phyloP scores from a whole-genome alignment of 2,113 vertebrate species.

The Tetrao urogallus region DNA sequence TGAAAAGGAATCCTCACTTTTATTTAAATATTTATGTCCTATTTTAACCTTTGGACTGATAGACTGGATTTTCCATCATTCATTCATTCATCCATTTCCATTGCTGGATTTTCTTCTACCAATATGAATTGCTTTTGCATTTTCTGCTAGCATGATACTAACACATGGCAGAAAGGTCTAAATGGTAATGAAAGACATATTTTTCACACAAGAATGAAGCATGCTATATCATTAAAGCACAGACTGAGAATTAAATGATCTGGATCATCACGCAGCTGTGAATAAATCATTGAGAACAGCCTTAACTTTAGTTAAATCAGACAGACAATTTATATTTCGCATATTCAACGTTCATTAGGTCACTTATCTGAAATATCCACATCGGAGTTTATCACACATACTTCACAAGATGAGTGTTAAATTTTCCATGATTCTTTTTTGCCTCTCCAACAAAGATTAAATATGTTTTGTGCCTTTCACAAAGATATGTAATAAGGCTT shows the following conservation, averaged over 20 bases:
- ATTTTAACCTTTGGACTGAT: not conserved
- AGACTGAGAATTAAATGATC: not conserved
- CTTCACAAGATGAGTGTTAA: not conserved
- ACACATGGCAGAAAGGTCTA: not conserved
- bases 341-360: not conserved
- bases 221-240: not conserved
- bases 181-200: not conserved
- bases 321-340: not conserved
- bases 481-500: not conserved
- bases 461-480: not conserved
- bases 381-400: not conserved
- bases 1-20: not conserved
- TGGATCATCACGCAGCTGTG: not conserved
- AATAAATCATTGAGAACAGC: not conserved
- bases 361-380: not conserved
- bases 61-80: not conserved
- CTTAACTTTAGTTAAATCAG: not conserved
- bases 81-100: too few species aligned
- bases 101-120: not conserved
- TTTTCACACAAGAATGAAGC: not conserved
- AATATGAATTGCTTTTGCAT: not conserved
- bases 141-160: not conserved
- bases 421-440: not conserved
- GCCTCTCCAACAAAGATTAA: not conserved
- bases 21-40: not conserved